Evolutionary conservation across 2,888 invertebrate species (phyloP), one percentile per base, ranked within the genome.

Genomic region (Hydropsyche betteni): DNA sequence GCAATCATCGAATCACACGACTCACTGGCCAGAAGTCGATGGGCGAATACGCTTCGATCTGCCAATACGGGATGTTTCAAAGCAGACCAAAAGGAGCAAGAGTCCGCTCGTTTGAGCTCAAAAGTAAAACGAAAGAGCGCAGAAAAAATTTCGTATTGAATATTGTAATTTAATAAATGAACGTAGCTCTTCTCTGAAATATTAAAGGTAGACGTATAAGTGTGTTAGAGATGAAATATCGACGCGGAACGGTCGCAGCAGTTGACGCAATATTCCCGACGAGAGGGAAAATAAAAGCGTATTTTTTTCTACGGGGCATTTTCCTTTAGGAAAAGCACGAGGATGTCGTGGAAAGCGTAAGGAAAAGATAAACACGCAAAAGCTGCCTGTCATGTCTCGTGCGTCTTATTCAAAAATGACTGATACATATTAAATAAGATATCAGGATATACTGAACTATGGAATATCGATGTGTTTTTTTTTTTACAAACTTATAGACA

Each of bases 21-120:
- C 7, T 58, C 72, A 61, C 16, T 12, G 72, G 70, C 53, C 70
- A 70, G 77, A 76, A 75, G 69, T 71, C 74, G 74, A 69, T 70
- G 76, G 8, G 52, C 33, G 72, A 75, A 77, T 77, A 76, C 44
- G 70, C 58, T 76, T 74, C 72, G 74, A 75, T 58, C 75, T 77
- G 76, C 74, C 75, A 77, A 77, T 76, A 75, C 76, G 74, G 70
- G 71, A 69, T 33, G 77, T 51, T 38, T 75, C 75, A 72, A 52
- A 74, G 68, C 52, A 61, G 68, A 70, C 24, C 6, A 14, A 24
- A 69, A 51, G 69, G 7, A 51, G 34, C 64, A n/a, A 64, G 12
- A 64, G 10, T 10, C 1, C 5, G 7, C n/a, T 44, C 55, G 55
- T 55, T 55, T 55, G 16, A 24, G 55, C 7, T 2, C 55, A 55